Percentiles rank a stretch among this genome's conserved stretches.
Conservation (phyloP, 2,113 vertebrate genomes). For the Mustela nigripes region DNA sequence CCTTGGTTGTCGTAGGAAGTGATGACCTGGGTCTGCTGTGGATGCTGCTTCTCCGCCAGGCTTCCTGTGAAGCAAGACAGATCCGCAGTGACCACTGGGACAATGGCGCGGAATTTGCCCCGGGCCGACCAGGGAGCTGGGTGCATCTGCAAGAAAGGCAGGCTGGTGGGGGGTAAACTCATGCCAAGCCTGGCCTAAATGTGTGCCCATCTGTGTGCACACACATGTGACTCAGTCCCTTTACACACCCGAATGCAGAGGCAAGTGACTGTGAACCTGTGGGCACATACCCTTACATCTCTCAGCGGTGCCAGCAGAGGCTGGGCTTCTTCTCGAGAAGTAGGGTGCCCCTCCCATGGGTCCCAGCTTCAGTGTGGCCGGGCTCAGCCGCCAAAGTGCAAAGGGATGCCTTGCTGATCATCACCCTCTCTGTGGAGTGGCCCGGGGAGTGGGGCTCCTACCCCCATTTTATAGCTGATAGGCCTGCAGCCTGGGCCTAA, state of each 20-base stretch:
- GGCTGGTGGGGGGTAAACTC: not conserved
- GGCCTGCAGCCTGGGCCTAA: not conserved
- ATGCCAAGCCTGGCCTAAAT: not conserved
- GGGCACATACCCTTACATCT: not conserved
- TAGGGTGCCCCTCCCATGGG: not conserved
- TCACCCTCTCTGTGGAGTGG: not conserved
- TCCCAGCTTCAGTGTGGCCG: not conserved
- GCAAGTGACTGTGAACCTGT: not conserved
- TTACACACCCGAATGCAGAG: not conserved
- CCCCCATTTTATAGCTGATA: not conserved
- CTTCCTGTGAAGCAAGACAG: conserved; percentile 79
- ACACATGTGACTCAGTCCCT: not conserved
- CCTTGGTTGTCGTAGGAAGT: conserved; percentile 80
- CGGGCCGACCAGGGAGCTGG: not conserved
- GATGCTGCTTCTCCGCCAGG: conserved; percentile 43
- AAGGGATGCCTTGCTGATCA: fast-evolving
- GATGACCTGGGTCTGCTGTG: conserved; percentile 71
- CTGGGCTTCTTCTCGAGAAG: not conserved
- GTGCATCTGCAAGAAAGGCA: fast-evolving
- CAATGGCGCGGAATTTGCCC: not conserved
- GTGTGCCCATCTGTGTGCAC: fast-evolving
- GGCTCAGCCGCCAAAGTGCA: not conserved
- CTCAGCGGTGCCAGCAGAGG: not conserved
- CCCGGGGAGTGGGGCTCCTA: not conserved
- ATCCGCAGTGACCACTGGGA: conserved; percentile 34